Evolutionary conservation across 2,113 vertebrate species (phyloP).

Genomic region (Cyanoliseus patagonus): DNA sequence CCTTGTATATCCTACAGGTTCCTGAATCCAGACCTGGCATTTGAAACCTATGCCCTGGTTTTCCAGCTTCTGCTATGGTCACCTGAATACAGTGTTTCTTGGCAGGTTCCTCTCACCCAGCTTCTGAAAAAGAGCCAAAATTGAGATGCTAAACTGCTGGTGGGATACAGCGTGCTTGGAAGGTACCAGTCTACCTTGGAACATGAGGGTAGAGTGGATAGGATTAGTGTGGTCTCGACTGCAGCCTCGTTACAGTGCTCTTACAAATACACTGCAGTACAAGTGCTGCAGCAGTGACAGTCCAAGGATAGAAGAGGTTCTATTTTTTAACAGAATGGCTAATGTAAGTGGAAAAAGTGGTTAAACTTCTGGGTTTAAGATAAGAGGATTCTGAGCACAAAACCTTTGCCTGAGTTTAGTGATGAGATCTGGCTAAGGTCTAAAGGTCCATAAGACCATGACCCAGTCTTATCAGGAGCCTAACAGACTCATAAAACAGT

Average conservation of each 20-base stretch:
- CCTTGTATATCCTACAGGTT: rapidly evolving
- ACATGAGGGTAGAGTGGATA: neutral
- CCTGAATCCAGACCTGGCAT: neutral
- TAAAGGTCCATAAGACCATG: neutral
- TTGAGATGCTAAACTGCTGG: neutral
- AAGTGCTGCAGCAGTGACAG: neutral
- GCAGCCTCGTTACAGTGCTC: neutral
- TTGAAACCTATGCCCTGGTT: neutral
- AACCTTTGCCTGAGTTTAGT: neutral
- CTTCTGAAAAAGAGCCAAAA: neutral
- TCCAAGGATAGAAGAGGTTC: neutral
- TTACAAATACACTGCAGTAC: neutral
- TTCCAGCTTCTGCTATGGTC: neutral
- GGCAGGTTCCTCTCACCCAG: neutral
- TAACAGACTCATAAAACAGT: neutral
- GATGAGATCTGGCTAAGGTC: neutral
- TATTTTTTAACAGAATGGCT: neutral
- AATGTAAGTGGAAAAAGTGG: neutral
- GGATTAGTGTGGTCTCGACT: rapidly evolving
- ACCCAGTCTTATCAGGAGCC: neutral
- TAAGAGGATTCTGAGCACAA: neutral
- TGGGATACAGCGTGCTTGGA: neutral
- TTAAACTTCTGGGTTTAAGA: neutral
- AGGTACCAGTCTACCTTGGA: neutral
- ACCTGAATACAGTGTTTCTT: neutral